Base-by-base conservation (phyloP, 1,140 invertebrate species). In the Onthophagus taurus region DNA sequence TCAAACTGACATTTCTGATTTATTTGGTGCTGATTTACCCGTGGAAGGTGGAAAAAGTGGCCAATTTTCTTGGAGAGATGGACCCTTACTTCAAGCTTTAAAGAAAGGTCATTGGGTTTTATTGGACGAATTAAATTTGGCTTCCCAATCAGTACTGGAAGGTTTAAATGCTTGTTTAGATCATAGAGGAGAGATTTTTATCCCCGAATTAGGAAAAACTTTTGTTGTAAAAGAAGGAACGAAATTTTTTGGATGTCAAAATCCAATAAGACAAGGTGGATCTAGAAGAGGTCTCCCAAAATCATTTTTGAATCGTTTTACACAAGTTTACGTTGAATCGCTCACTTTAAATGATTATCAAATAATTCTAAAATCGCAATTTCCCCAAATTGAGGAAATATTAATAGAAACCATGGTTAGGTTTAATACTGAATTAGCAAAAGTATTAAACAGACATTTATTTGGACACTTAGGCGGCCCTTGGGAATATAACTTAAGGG, bases 161-260 rank as follows among this genome's bases (percentile, higher is more conserved):
- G 95, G 95, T 20, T 71, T 99, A 2, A 99, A 99, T 67, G 95
- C 96, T 2, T 97, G 95, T 63, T 75, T 99, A 11, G 97, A 99
- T 75, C 97, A 99, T 64, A 72, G 96, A 56, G 90, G 89, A 2
- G 92, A 97, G 69, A 78, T 99, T 11, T 99, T 81, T 60, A 87
- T 99, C 42, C 90, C 96, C 1, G 97, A 99, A 72, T 68, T 99
- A 0, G 85, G 83, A 8, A 81, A 78, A 62, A 87, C 81, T 0
- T 99, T 99, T 61, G 67, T 73, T 42, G 75, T 97, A 0, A 75
- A 80, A 47, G 57, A 20, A 43, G 68, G 74, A 37, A 97, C 92
- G 0, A 79, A 85, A 54, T 77, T 99, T 24, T 99, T 99, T 68
- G 96, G 85, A 8, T 98, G 94, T 64, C 96, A 99, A 70, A 99